These are phyloP conservation scores for Cossypha dichroa DNA, from an alignment of 2,797 vertebrate species.

Conservation along the genomic window DNA sequence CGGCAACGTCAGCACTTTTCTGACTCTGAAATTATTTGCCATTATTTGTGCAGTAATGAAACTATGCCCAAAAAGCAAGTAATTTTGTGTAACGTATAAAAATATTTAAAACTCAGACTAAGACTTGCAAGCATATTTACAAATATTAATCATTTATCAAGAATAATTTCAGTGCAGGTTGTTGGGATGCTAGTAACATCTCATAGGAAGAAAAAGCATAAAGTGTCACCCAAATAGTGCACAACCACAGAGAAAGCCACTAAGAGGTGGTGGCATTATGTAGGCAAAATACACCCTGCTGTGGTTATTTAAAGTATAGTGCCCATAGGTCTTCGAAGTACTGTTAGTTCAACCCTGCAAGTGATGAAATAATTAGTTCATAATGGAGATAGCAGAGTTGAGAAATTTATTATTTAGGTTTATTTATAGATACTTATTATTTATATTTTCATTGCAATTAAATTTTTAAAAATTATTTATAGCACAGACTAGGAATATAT, in stretches of 20 bases:
- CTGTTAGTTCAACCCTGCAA: background rate
- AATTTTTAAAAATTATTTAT: background rate
- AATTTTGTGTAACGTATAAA: background rate
- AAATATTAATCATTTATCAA: background rate
- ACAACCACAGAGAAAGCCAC: background rate
- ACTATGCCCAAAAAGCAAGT: background rate
- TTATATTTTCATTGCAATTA: background rate
- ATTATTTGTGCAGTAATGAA: background rate
- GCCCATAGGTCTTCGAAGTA: background rate
- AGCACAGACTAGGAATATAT: background rate
- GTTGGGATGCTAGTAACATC: background rate
- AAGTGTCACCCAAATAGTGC: background rate
- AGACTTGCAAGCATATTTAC: background rate
- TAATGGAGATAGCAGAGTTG: background rate
- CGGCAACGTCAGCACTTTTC: rapidly evolving
- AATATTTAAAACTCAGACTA: background rate
- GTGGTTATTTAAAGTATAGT: background rate
- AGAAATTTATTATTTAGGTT: background rate
- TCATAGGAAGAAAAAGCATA: background rate
- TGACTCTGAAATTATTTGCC: background rate
- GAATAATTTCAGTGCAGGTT: background rate
- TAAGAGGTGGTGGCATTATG: background rate
- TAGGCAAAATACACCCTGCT: background rate
- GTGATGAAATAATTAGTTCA: background rate
- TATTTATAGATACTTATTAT: background rate